Base-by-base conservation (phyloP, 2,797 vertebrate species). In the Anolis apletophallus region DNA sequence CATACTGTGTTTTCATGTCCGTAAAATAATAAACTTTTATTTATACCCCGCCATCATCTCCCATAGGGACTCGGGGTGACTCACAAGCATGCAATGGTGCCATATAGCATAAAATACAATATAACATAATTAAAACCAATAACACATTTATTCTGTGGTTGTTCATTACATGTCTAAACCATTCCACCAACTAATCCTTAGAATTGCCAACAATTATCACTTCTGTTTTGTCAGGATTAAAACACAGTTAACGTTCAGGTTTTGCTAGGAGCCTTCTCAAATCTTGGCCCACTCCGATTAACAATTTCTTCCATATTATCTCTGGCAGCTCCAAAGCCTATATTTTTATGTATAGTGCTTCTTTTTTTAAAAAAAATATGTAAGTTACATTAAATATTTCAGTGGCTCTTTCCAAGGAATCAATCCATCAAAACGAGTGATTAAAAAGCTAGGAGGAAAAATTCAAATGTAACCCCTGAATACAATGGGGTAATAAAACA, bases 401-500 rank as follows among this genome's bases (percentile, higher is more conserved):
- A 79, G 90, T 59, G 54, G 91, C 85, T 88, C 90, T 93, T 93
- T 93, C 94, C 94, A 84, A 80, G 88, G 87, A 93, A 92, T 90
- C 88, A 90, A 94, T 94, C 95, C 93, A 94, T 96, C 91, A 93
- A 89, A 91, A 78, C 8, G 17, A 82, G 93, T 93, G 94, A 97
- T 97, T 96, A 96, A 96, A 94, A 91, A 94, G 82, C n/a, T 73
- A 81, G 94, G 91, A 95, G 95, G 94, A 96, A 96, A 96, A 92
- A 93, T 96, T 97, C 93, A 94, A 95, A 94, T 94, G 88, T 95
- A 95, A 95, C 91, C 95, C 86, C 91, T 95, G 95, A 96, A 96
- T 94, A 94, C 92, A 89, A 86, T 81, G 93, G 94, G 92, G 94
- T 96, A 96, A 96, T 97, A 96, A 96, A 95, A 97, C 92, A 96